phyloP scores from a whole-genome alignment of 2,113 vertebrate species.

The Psittacus erithacus region DNA sequence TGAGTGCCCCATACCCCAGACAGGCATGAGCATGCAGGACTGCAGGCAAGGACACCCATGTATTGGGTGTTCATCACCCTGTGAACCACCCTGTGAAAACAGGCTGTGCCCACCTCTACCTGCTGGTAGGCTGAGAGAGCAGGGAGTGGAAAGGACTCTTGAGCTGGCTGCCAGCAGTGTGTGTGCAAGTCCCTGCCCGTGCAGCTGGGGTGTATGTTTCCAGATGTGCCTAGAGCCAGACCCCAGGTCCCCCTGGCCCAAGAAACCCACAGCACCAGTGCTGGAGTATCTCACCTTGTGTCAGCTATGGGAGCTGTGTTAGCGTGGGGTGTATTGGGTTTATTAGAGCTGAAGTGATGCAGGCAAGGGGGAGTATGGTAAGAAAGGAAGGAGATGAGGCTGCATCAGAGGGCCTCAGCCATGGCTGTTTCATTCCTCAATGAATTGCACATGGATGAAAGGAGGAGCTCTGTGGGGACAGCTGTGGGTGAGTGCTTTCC shows the following conservation, averaged over 20 bases:
- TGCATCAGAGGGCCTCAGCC: not conserved
- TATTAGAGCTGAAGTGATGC: not conserved
- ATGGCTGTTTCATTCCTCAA: not conserved
- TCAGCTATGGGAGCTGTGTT: not conserved
- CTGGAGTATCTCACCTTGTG: not conserved
- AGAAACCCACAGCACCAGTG: not conserved
- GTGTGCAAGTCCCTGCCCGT: fast-evolving
- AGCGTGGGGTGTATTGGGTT: fast-evolving
- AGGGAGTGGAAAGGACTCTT: not conserved
- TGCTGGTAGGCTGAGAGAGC: not conserved
- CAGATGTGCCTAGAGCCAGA: not conserved
- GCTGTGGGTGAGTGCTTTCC: not conserved
- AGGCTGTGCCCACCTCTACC: not conserved
- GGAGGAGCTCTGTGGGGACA: not conserved
- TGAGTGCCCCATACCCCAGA: no score
- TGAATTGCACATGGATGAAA: not conserved
- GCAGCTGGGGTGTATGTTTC: not conserved
- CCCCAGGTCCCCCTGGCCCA: no score
- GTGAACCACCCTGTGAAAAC: no score
- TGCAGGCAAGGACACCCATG: not conserved
- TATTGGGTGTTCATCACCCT: fast-evolving
- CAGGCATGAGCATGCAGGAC: not conserved
- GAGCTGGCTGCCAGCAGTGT: not conserved
- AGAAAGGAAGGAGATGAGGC: not conserved
- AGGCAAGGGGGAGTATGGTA: not conserved